Conservation (phyloP, 2,113 vertebrate genomes). For the Saimiri boliviensis region DNA sequence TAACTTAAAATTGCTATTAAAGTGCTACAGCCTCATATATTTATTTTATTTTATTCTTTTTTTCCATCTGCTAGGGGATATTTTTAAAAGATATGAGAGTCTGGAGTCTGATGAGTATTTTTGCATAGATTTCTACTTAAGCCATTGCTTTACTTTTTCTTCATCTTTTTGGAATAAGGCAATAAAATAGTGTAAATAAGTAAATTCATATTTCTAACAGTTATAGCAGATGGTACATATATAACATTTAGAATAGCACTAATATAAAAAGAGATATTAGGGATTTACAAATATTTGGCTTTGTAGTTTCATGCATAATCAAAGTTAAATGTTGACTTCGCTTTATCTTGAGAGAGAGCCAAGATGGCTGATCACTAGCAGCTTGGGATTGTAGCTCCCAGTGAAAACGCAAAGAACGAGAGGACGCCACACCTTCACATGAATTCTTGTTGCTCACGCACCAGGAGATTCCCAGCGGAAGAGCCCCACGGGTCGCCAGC, state of each 20-base stretch:
- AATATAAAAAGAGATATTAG: background rate
- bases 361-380: too few species aligned
- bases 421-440: too few species aligned
- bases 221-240: background rate
- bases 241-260: background rate
- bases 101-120: background rate
- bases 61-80: background rate
- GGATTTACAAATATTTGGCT: background rate
- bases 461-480: too few species aligned
- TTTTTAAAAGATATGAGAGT: background rate
- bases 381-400: too few species aligned
- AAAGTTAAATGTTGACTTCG: constrained; percentile 16
- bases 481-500: too few species aligned
- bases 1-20: constrained; percentile 19
- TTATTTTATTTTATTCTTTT: constrained; percentile 13
- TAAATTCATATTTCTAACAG: background rate
- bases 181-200: constrained; percentile 7
- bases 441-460: too few species aligned
- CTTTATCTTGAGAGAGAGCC: too few species aligned
- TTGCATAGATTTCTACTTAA: constrained; percentile 5
- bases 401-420: too few species aligned
- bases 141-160: background rate
- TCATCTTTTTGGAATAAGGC: background rate
- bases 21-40: background rate
- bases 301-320: background rate